Evolutionary conservation across 1,140 invertebrate species (phyloP).

Genomic region (Drosophila hydei): DNA sequence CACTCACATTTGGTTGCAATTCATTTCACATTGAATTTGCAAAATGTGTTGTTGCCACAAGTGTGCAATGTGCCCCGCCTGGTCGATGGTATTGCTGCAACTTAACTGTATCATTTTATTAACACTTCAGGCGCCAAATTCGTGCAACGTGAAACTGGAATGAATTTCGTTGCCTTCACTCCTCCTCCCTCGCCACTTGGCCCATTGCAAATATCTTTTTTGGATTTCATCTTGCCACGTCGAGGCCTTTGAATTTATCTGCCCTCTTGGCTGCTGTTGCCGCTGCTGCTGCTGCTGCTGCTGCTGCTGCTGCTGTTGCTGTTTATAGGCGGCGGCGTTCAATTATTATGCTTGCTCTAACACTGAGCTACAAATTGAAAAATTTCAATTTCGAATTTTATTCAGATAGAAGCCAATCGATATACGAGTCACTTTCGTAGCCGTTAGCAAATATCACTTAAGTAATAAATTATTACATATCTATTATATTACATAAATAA

Average conservation of each 20-base stretch:
- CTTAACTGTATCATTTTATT: slow-evolving; percentile 79
- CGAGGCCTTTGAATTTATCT: slow-evolving; percentile 28
- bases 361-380: slow-evolving; percentile 13
- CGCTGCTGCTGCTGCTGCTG: slow-evolving; percentile 8
- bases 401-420: neutral
- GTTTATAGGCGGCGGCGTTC: slow-evolving; percentile 44
- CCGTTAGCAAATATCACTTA: too few species aligned
- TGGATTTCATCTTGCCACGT: slow-evolving; percentile 62
- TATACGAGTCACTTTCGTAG: too few species aligned
- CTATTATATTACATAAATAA: too few species aligned
- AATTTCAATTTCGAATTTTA: neutral
- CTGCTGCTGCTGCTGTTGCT: slow-evolving; percentile 6
- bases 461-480: too few species aligned
- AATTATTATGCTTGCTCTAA: slow-evolving; percentile 44
- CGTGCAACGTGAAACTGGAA: slow-evolving; percentile 32
- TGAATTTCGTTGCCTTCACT: neutral
- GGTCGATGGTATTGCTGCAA: slow-evolving; percentile 57
- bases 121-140: slow-evolving; percentile 70
- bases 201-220: slow-evolving; percentile 4
- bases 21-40: slow-evolving; percentile 66
- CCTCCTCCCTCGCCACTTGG: neutral
- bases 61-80: slow-evolving; percentile 15
- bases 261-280: slow-evolving; percentile 5
- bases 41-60: slow-evolving; percentile 42
- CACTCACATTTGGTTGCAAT: slow-evolving; percentile 59